Evolutionary conservation across 2,113 vertebrate genomes (phyloP).

Genomic region (Lycaon pictus): DNA sequence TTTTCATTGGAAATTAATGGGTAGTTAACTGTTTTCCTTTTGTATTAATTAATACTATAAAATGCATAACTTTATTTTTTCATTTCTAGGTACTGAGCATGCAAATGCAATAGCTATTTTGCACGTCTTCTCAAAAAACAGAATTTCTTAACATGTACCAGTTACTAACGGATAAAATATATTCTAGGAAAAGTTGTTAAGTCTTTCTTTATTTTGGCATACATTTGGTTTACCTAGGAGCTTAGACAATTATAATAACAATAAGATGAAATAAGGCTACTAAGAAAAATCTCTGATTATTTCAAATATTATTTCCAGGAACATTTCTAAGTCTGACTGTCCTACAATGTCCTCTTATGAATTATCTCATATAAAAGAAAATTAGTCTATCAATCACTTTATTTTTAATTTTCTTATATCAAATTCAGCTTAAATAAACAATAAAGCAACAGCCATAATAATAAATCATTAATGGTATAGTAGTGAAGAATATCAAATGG

Average conservation of each 20-base stretch:
- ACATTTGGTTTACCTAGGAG: not conserved
- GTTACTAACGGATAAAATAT: not conserved
- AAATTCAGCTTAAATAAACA: not conserved
- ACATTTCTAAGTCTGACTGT: not conserved
- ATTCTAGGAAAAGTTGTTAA: not conserved
- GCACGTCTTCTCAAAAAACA: not conserved
- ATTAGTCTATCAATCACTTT: not conserved
- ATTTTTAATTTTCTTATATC: not conserved
- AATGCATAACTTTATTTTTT: constrained; percentile 59
- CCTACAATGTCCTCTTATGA: not conserved
- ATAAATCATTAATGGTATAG: not conserved
- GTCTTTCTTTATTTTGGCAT: not conserved
- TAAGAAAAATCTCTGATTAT: not conserved
- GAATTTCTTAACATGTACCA: not conserved
- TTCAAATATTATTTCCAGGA: constrained; percentile 31
- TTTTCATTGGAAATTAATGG: constrained; percentile 77
- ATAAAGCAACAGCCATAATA: not conserved
- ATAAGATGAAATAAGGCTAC: not conserved
- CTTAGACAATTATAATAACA: not conserved
- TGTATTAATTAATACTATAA: constrained; percentile 76
- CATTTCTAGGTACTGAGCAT: not conserved
- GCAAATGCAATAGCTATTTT: constrained; percentile 31
- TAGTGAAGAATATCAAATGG: not conserved
- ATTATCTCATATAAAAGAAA: constrained; percentile 53
- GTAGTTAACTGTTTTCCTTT: constrained; percentile 74